These are phyloP conservation scores for Apodemus speciosus DNA, from an alignment of 2,113 vertebrate genomes.

Conservation along the genomic window DNA sequence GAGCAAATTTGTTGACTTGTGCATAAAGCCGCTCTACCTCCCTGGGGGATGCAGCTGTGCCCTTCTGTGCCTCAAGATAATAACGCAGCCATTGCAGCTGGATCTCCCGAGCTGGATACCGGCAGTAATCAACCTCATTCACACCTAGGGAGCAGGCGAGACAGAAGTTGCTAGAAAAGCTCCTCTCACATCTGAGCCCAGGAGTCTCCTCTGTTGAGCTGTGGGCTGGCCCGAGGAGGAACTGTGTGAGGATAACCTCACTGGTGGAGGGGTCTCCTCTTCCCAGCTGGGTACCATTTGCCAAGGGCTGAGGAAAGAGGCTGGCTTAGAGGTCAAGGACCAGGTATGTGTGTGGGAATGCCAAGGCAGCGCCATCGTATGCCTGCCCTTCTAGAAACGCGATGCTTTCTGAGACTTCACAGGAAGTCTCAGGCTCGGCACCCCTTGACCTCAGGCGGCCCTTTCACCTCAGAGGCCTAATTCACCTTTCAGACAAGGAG, in stretches of 20 bases:
- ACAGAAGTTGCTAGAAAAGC: background rate
- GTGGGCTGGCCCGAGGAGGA: background rate
- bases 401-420: accelerated
- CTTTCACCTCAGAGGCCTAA: background rate
- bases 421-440: background rate
- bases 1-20: slow-evolving; percentile 97
- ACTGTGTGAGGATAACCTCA: background rate
- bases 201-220: background rate
- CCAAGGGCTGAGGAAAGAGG: background rate
- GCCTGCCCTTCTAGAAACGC: accelerated
- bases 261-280: background rate
- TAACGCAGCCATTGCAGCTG: slow-evolving; percentile 93
- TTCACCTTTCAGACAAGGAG: background rate
- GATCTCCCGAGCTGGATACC: slow-evolving; percentile 90
- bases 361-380: background rate
- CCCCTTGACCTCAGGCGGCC: background rate
- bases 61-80: slow-evolving; percentile 94
- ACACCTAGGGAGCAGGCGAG: slow-evolving; percentile 86
- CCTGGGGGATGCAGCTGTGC: slow-evolving; percentile 82
- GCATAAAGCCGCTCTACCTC: slow-evolving; percentile 95
- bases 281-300: background rate
- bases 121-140: slow-evolving; percentile 91
- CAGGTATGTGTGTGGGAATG: background rate
- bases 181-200: background rate
- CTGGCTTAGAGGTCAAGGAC: background rate